phyloP scores from a whole-genome alignment of 2,797 vertebrate genomes.

The Brachymystax lenok region DNA sequence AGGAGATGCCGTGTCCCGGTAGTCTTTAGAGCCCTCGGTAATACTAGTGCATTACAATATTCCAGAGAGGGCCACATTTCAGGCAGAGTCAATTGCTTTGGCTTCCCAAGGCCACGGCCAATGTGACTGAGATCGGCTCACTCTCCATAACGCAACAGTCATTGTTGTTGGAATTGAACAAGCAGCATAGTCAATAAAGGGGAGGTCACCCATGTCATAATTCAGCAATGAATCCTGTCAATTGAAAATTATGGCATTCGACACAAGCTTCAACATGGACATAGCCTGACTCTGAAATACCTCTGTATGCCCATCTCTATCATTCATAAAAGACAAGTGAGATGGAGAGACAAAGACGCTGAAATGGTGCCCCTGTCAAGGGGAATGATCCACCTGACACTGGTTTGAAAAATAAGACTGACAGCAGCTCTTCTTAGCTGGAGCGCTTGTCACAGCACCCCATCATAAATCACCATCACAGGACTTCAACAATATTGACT shows the following conservation, averaged over 20 bases:
- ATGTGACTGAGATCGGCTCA: constrained; percentile 34
- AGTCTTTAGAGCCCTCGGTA: constrained; percentile 44
- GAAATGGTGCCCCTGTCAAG: constrained; percentile 46
- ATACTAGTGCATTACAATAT: constrained; percentile 56
- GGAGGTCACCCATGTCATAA: constrained; percentile 20
- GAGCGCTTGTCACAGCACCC: constrained; percentile 44
- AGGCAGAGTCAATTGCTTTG: constrained; percentile 42
- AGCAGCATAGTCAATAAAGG: constrained; percentile 39
- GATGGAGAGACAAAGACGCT: constrained; percentile 20
- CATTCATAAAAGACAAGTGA: constrained; percentile 38
- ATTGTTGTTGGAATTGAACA: constrained; percentile 11
- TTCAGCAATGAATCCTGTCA: constrained; percentile 28
- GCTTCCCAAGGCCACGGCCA: constrained; percentile 39
- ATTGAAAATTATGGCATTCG: constrained; percentile 19
- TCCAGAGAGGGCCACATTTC: constrained; percentile 43
- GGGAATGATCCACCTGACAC: constrained; percentile 54
- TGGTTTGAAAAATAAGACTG: constrained; percentile 60
- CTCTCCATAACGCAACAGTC: constrained; percentile 1
- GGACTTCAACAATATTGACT: constrained; percentile 78
- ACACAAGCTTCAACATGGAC: constrained; percentile 30
- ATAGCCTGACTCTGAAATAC: constrained; percentile 38
- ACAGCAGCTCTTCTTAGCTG: constrained; percentile 63
- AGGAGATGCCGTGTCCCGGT: constrained; percentile 48
- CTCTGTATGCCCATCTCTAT: constrained; percentile 45
- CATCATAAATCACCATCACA: constrained; percentile 64